phyloP scores from a whole-genome alignment of 2,113 vertebrate genomes.

The Vireo altiloquus region DNA sequence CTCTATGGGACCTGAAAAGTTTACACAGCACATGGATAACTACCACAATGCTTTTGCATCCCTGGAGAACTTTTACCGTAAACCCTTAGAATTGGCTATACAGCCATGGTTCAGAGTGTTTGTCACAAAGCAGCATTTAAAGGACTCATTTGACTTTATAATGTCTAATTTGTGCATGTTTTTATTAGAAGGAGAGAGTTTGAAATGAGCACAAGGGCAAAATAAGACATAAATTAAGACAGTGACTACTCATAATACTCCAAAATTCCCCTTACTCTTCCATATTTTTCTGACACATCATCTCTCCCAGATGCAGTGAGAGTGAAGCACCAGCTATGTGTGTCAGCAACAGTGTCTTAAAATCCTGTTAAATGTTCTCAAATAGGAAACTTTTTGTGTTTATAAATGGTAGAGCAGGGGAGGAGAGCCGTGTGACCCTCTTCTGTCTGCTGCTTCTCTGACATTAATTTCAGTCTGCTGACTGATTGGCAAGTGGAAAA shows the following conservation, averaged over 20 bases:
- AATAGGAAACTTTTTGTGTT: conserved; percentile 9
- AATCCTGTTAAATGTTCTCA: conserved; percentile 17
- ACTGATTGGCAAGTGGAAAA: not conserved
- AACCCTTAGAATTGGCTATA: not conserved
- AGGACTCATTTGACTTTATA: conserved; percentile 52
- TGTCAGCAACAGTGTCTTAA: conserved; percentile 21
- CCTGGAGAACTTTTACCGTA: not conserved
- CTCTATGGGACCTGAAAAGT: not conserved
- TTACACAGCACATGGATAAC: not conserved
- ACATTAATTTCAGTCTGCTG: conserved; percentile 16
- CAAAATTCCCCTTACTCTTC: conserved; percentile 2
- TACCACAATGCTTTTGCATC: not conserved
- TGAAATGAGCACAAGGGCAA: conserved; percentile 42
- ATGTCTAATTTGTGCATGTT: conserved; percentile 43
- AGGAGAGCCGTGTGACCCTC: not conserved
- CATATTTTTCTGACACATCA: conserved; percentile 9
- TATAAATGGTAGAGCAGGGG: not conserved
- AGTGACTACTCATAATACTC: conserved; percentile 9
- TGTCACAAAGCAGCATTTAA: conserved; percentile 47
- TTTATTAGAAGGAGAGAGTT: conserved; percentile 27
- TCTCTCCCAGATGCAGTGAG: not conserved
- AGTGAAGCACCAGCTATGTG: not conserved
- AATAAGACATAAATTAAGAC: conserved; percentile 49
- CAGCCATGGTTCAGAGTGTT: not conserved
- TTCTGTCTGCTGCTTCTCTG: conserved; percentile 21